Percentiles rank a stretch among this genome's conserved stretches.
phyloP scores from a whole-genome alignment of 1,140 invertebrate species.

The Neotoxoptera formosana region DNA sequence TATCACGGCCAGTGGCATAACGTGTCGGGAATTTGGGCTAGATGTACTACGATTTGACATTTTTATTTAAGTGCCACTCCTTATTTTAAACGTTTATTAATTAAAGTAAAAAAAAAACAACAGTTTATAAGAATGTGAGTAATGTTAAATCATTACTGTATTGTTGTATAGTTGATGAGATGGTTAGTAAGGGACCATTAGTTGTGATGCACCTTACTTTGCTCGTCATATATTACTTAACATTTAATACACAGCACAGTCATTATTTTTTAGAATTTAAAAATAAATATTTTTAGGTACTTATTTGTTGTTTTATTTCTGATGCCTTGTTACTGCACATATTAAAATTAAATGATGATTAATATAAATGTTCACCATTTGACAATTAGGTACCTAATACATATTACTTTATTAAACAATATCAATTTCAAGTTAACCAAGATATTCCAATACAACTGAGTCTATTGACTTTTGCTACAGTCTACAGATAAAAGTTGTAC shows the following conservation, averaged over 20 bases:
- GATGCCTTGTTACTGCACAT: background rate
- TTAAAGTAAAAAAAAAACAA: background rate
- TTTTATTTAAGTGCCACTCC: background rate
- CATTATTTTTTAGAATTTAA: background rate
- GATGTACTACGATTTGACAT: background rate
- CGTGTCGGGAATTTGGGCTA: background rate
- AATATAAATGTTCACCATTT: background rate
- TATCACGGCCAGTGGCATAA: background rate
- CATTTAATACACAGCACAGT: background rate
- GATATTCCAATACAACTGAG: background rate
- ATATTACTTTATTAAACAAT: no score
- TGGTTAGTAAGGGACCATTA: background rate
- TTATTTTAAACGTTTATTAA: background rate
- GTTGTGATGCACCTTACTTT: background rate
- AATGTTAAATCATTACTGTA: background rate
- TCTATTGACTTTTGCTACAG: background rate
- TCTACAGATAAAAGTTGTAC: background rate
- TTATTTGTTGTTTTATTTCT: background rate
- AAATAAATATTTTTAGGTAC: background rate
- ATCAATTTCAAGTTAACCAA: background rate
- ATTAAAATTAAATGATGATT: background rate
- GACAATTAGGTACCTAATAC: no score
- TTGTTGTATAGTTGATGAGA: background rate
- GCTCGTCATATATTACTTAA: background rate
- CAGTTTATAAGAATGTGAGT: background rate